Evolutionary conservation across 2,888 invertebrate species (phyloP).

Genomic region (Drosophila kanekoi): DNA sequence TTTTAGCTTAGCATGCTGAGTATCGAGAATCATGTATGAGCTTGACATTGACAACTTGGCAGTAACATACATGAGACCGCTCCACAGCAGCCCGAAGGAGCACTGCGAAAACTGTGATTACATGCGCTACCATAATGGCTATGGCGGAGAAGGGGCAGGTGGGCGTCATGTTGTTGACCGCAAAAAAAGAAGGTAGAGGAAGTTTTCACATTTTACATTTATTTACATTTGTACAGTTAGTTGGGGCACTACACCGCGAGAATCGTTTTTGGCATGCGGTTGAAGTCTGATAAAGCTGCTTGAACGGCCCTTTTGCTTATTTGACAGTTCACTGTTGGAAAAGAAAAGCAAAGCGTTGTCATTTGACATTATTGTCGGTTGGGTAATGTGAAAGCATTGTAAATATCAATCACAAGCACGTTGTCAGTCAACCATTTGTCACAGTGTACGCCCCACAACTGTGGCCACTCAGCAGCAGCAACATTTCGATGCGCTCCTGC

Average conservation of each 20-base stretch:
- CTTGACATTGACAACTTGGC: slow-evolving; percentile 73
- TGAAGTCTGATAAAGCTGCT: slow-evolving; percentile 12
- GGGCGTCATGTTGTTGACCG: slow-evolving; percentile 8
- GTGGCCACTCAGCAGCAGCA: slow-evolving; percentile 21
- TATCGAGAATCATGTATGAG: slow-evolving; percentile 72
- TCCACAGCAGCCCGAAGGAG: slow-evolving; percentile 30
- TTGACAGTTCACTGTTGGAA: slow-evolving; percentile 24
- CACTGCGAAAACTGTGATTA: slow-evolving; percentile 51
- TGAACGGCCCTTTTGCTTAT: slow-evolving; percentile 16
- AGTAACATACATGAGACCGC: slow-evolving; percentile 42
- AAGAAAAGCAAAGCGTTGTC: slow-evolving; percentile 20
- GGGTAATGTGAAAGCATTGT: slow-evolving; percentile 35
- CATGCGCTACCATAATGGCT: slow-evolving; percentile 35
- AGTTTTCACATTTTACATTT: slow-evolving; percentile 63
- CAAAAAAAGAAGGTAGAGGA: slow-evolving; percentile 12
- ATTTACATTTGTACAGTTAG: slow-evolving; percentile 64
- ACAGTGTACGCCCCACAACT: slow-evolving; percentile 34
- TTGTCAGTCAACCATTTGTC: slow-evolving; percentile 25
- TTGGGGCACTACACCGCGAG: slow-evolving; percentile 36
- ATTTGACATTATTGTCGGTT: slow-evolving; percentile 30
- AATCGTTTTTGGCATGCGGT: slow-evolving; percentile 48
- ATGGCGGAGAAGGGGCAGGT: not conserved
- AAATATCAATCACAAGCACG: slow-evolving; percentile 39
- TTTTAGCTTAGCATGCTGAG: slow-evolving; percentile 64
- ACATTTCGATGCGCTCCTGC: slow-evolving; percentile 21